phyloP scores from a whole-genome alignment of 2,888 invertebrate genomes.

The Melolontha melolontha region DNA sequence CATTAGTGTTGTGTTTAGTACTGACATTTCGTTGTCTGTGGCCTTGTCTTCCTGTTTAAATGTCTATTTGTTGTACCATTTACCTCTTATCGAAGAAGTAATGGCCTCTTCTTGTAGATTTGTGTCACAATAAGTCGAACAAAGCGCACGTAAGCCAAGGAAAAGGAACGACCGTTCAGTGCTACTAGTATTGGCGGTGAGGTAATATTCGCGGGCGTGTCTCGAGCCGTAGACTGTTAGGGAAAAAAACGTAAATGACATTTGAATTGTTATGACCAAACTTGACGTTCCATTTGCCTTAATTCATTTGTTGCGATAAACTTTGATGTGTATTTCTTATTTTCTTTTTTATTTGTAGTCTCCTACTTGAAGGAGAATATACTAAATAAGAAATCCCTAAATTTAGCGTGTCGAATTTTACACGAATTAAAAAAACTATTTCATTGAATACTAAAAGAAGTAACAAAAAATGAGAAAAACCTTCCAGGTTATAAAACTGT shows the following conservation, averaged over 20 bases:
- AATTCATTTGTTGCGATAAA: neutral
- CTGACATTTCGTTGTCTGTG: constrained; percentile 24
- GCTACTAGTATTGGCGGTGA: too few relatives aligned
- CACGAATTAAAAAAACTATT: too few relatives aligned
- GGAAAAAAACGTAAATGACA: neutral
- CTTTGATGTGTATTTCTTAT: too few relatives aligned
- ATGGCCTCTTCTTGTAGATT: constrained; percentile 7
- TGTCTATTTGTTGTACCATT: too few relatives aligned
- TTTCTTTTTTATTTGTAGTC: too few relatives aligned
- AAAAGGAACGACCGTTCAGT: too few relatives aligned
- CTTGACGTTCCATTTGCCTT: neutral
- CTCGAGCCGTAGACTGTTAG: neutral
- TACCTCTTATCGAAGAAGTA: neutral
- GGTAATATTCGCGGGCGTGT: neutral
- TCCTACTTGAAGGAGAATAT: too few relatives aligned
- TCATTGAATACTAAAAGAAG: too few relatives aligned
- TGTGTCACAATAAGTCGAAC: neutral
- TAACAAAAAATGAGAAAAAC: too few relatives aligned
- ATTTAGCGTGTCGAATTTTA: too few relatives aligned
- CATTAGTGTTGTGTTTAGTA: constrained; percentile 2
- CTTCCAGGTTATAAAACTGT: too few relatives aligned
- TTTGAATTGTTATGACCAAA: constrained; percentile 5
- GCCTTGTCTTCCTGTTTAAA: constrained; percentile 15
- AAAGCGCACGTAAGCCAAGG: neutral
- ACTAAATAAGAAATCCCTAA: too few relatives aligned